phyloP scores from a whole-genome alignment of 2,888 invertebrate genomes.

The Sphaerophoria rueppellii region DNA sequence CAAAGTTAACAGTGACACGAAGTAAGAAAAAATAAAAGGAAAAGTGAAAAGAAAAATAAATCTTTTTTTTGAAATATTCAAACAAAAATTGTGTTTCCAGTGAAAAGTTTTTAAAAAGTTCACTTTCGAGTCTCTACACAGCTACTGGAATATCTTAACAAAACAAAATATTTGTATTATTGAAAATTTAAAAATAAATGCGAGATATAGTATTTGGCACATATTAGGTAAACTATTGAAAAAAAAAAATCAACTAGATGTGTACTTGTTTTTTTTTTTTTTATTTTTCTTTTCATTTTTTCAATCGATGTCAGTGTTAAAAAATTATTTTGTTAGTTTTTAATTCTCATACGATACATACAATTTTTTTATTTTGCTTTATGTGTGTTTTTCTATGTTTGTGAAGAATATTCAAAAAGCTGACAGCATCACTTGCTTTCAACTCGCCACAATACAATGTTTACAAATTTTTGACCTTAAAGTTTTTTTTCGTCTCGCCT shows the following conservation, averaged over 20 bases:
- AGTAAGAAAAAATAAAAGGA: constrained; percentile 30
- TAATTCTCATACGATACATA: constrained; percentile 27
- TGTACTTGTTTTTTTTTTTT: constrained; percentile 49
- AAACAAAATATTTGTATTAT: constrained; percentile 14
- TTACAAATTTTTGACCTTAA: constrained; percentile 70
- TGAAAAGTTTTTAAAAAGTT: constrained; percentile 46
- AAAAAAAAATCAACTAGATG: constrained; percentile 59
- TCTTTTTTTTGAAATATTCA: constrained; percentile 17
- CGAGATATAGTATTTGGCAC: constrained; percentile 69
- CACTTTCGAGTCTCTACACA: constrained; percentile 41
- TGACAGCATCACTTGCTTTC: constrained; percentile 52
- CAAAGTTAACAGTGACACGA: constrained; percentile 68
- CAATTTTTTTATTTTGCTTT: constrained; percentile 53
- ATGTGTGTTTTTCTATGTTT: constrained; percentile 47
- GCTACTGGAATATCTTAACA: constrained; percentile 56
- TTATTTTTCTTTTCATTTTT: constrained; percentile 31
- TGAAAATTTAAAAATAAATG: constrained; percentile 49
- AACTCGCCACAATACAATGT: constrained; percentile 56
- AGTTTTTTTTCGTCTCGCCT: constrained; percentile 34
- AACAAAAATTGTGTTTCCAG: constrained; percentile 58
- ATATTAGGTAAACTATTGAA: constrained; percentile 70
- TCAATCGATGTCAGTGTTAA: constrained; percentile 70
- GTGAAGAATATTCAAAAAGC: constrained; percentile 62
- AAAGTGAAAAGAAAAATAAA: constrained; percentile 30
- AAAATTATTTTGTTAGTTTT: constrained; percentile 50